phyloP scores from a whole-genome alignment of 2,113 vertebrate genomes.

The Carassius carassius region DNA sequence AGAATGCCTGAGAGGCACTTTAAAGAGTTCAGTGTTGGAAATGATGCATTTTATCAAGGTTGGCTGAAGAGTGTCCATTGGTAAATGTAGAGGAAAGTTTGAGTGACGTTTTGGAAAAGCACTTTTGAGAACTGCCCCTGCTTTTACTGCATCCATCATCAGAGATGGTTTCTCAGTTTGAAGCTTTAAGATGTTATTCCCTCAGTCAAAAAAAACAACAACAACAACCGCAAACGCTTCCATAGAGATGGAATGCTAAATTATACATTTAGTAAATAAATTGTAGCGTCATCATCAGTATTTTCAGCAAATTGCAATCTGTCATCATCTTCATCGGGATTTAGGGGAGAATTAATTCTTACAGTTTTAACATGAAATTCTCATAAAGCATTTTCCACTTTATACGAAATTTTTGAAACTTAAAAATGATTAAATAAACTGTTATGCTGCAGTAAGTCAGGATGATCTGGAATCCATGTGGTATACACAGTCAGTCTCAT shows the following conservation, averaged over 20 bases:
- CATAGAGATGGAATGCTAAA: no score
- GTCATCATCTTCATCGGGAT: not conserved
- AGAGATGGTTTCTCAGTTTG: not conserved
- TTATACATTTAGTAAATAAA: no score
- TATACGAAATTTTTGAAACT: not conserved
- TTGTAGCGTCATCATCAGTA: no score
- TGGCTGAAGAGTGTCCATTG: not conserved
- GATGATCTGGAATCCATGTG: no score
- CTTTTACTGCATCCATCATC: not conserved
- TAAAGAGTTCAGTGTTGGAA: constrained; percentile 30
- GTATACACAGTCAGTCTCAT: no score
- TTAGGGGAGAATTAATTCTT: not conserved
- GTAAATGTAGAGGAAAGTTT: constrained; percentile 36
- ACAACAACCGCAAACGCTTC: not conserved
- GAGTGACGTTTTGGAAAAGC: not conserved
- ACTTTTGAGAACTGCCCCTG: not conserved
- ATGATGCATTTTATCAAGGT: constrained; percentile 20
- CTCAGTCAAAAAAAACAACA: not conserved
- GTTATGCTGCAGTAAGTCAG: no score
- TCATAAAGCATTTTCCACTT: not conserved
- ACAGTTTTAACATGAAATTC: not conserved
- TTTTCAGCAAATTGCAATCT: no score
- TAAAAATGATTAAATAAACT: not conserved
- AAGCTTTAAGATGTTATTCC: constrained; percentile 1
- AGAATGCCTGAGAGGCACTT: constrained; percentile 30